Evolutionary conservation across 1,140 invertebrate genomes (phyloP), one percentile per base, ranked within the genome.

Genomic region (Atta colombica): DNA sequence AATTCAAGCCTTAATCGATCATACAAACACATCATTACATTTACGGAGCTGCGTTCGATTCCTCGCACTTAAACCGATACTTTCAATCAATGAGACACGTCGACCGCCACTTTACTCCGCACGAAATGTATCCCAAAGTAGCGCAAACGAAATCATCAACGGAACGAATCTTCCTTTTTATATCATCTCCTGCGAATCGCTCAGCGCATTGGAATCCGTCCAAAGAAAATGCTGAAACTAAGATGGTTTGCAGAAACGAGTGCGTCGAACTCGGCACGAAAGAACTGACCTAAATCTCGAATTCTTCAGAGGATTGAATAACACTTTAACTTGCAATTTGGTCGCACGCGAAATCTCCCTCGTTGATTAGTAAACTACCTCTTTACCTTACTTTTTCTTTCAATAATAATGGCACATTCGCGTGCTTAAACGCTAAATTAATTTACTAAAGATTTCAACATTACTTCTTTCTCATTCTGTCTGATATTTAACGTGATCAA

Each of bases 231-330:
- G 39, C 55, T 84, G 69, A 84, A 84, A 84, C 80, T 63, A 58
- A 84, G 69, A 25, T n/a, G 58, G 25, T 75, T 74, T 75, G 39
- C 55, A 39, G 65, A 35, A 82, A 39, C n/a, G 65, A 49, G 55
- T 60, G 21, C 49, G 69, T 66, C 51, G 77, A 61, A 63, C 65
- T 55, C 53, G 71, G 53, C 45, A 71, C 35, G 72, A 53, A 85
- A 74, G 53, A 28, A 71, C 74, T 85, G 90, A 91, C 90, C 90
- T 49, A 72, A 82, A 91, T 91, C 77, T 69, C 39, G 61, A 51
- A 91, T 87, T 72, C 71, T 89, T 81, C 77, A 53, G 35, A 80
- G 63, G 75, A 91, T 86, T 75, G 71, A 55, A 77, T 75, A 80
- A 45, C 69, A 35, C 45, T 69, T 58, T 81, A 81, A 71, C 66